A percentile compares a stretch with the other conserved stretches of the same genome.
Conservation (phyloP, 2,888 invertebrate species). For the Parascotia fuliginaria region DNA sequence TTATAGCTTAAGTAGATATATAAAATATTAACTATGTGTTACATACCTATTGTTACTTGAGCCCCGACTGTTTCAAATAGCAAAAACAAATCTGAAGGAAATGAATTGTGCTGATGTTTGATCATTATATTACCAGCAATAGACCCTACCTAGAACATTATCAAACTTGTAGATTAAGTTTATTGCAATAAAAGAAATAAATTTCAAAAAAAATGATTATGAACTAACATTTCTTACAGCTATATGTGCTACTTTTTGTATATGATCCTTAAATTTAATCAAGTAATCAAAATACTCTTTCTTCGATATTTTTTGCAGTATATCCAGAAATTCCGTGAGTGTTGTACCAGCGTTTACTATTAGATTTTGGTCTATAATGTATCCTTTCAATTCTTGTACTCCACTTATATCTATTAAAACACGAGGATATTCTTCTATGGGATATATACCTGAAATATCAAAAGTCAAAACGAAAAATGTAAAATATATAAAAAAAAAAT, state of each 20-base stretch:
- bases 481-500: too few relatives aligned
- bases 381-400: constrained; percentile 83
- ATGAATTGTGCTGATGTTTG: constrained; percentile 87
- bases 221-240: constrained; percentile 89
- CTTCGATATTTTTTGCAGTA: constrained; percentile 68
- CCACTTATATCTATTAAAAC: constrained; percentile 88
- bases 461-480: too few relatives aligned
- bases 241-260: constrained; percentile 90
- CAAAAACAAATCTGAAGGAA: constrained; percentile 89
- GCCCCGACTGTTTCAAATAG: constrained; percentile 70
- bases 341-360: constrained; percentile 87
- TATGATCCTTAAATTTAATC: constrained; percentile 86
- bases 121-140: constrained; percentile 90
- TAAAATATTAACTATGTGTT: background rate
- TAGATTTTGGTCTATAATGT: constrained; percentile 73
- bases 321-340: constrained; percentile 82
- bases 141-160: constrained; percentile 85
- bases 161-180: too few relatives aligned
- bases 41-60: constrained; percentile 62
- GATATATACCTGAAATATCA: constrained; percentile 67
- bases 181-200: too few relatives aligned
- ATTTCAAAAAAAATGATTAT: too few relatives aligned
- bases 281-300: constrained; percentile 85
- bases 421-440: constrained; percentile 51
- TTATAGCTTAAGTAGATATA: too few relatives aligned